A percentile compares a stretch with the other conserved stretches of the same genome.
Conservation (phyloP, 2,888 invertebrate genomes). For the Podabrus alpinus region DNA sequence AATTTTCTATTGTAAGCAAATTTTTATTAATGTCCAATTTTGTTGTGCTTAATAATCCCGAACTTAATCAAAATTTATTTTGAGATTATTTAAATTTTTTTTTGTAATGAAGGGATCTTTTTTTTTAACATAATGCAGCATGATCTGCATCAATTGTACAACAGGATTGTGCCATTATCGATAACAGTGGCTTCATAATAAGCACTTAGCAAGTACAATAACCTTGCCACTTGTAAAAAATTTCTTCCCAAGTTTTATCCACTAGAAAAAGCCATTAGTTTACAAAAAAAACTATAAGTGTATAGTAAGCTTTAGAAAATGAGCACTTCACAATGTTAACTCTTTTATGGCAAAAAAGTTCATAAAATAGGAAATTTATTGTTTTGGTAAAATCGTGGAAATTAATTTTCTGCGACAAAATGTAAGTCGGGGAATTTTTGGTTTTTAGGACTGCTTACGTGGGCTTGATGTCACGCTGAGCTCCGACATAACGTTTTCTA, state of each 20-base stretch:
- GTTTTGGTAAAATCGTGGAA: not conserved
- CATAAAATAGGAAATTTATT: not conserved
- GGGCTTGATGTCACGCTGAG: not conserved
- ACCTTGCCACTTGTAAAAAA: constrained; percentile 8
- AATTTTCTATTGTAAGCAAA: not conserved
- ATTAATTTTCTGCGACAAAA: not conserved
- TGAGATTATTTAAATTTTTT: not conserved
- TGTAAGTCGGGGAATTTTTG: not conserved
- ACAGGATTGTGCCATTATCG: constrained; percentile 23
- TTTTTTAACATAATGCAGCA: constrained; percentile 2
- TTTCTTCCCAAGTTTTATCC: constrained; percentile 1
- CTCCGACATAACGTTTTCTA: not conserved
- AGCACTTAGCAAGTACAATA: constrained; percentile 21
- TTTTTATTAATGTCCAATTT: not conserved
- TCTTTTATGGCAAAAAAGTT: not conserved
- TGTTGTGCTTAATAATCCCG: not conserved
- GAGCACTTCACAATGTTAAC: not conserved
- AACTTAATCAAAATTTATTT: not conserved
- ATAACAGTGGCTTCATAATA: constrained; percentile 18
- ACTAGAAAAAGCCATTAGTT: not conserved
- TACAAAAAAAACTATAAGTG: not conserved
- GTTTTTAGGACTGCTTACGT: not conserved
- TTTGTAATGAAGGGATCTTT: not conserved
- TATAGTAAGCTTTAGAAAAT: not conserved
- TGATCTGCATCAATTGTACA: constrained; percentile 19